Conservation (phyloP, 2,888 invertebrate genomes). For the Calameuta idolon region DNA sequence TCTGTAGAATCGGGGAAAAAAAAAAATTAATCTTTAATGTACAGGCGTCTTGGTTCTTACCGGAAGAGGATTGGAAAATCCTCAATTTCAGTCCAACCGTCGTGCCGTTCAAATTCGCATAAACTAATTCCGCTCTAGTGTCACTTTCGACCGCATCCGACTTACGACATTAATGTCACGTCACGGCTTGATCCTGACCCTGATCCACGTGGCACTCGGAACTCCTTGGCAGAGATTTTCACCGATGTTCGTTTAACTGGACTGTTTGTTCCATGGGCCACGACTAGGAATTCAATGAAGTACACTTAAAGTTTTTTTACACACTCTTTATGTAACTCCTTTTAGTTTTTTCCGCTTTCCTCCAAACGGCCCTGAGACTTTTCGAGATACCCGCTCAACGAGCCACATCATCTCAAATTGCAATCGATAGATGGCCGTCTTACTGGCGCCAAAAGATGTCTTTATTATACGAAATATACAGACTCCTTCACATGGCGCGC, state of each 20-base stretch:
- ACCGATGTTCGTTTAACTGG: background rate
- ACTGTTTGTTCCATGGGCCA: background rate
- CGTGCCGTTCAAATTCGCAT: background rate
- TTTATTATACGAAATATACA: constrained; percentile 30
- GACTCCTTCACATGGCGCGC: background rate
- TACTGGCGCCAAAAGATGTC: constrained; percentile 53
- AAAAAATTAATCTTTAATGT: constrained; percentile 6
- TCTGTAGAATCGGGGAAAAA: too few relatives aligned
- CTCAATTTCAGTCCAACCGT: background rate
- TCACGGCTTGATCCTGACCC: constrained; percentile 16
- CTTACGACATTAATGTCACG: background rate
- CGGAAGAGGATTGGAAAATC: background rate
- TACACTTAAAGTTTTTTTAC: background rate
- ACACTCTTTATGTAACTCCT: background rate
- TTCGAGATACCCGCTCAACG: constrained; percentile 4
- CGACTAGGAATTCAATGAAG: background rate
- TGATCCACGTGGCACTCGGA: constrained; percentile 5
- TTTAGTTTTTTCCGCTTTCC: background rate
- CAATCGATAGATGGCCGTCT: constrained; percentile 59
- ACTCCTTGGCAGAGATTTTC: background rate
- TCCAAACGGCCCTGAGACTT: background rate
- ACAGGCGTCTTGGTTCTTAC: background rate
- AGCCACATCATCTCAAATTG: constrained; percentile 38
- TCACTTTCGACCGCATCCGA: background rate
- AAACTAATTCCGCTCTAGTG: background rate